These are phyloP conservation scores for Hylaeus anthracinus DNA, from an alignment of 1,140 invertebrate genomes.

Conservation along the genomic window DNA sequence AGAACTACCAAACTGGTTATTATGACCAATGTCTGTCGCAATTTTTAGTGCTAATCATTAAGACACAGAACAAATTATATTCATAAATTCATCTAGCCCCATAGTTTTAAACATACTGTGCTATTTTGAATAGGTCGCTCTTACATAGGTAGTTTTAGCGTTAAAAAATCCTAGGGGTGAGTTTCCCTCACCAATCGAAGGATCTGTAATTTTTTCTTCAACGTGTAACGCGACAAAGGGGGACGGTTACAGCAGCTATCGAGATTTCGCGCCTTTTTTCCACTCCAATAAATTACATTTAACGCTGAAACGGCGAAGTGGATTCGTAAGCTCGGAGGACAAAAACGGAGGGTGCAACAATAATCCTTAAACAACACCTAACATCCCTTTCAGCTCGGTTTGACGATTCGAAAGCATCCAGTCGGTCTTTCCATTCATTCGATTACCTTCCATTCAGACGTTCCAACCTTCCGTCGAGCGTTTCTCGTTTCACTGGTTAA, in stretches of 20 bases:
- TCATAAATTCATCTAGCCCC: no score
- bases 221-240: neutral
- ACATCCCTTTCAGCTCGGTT: constrained; percentile 29
- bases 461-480: neutral
- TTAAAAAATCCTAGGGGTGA: no score
- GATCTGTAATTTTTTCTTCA: neutral
- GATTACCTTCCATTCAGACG: constrained; percentile 32
- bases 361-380: constrained; percentile 45
- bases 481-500: constrained; percentile 3
- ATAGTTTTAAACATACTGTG: no score
- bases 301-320: neutral
- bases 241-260: neutral
- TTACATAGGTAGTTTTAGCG: no score
- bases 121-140: no score
- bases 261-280: constrained; percentile 20
- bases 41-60: no score
- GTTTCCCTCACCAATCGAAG: no score
- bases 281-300: constrained; percentile 39
- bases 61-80: no score
- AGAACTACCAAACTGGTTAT: no score
- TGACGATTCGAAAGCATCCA: constrained; percentile 30
- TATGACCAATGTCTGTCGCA: no score
- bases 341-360: constrained; percentile 28
- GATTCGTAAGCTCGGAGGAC: constrained; percentile 11
- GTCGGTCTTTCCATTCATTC: constrained; percentile 39